phyloP scores from a whole-genome alignment of 2,113 vertebrate species.

The Pyxicephalus adspersus region DNA sequence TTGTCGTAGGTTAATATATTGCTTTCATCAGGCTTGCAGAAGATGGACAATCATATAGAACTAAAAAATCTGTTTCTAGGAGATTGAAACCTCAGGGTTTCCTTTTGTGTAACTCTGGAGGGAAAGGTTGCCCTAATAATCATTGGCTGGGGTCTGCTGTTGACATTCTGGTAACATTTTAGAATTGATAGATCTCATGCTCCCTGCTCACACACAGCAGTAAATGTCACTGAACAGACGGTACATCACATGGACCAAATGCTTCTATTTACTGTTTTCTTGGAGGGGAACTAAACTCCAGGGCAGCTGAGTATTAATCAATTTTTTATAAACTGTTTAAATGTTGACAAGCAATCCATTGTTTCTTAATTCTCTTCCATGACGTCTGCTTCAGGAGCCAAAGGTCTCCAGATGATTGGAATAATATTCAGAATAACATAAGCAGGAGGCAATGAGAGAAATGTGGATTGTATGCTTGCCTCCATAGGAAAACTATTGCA shows the following conservation, averaged over 20 bases:
- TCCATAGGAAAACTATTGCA: too few species aligned
- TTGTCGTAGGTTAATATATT: background rate
- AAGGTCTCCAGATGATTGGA: constrained; percentile 20
- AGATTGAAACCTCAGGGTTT: background rate
- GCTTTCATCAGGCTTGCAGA: background rate
- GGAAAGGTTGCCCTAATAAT: constrained; percentile 28
- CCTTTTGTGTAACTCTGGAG: background rate
- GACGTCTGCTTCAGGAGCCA: constrained; percentile 22
- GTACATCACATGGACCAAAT: constrained; percentile 35
- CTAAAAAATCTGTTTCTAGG: background rate
- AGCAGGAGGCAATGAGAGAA: background rate
- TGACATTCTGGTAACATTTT: constrained; percentile 45
- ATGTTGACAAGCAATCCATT: constrained; percentile 36
- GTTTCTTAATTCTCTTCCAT: constrained; percentile 31
- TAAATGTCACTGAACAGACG: constrained; percentile 44
- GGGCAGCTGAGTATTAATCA: constrained; percentile 23
- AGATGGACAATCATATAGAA: background rate
- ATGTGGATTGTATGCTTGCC: background rate
- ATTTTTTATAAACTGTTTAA: constrained; percentile 31
- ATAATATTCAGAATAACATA: background rate
- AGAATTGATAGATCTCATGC: background rate
- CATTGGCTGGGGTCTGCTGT: background rate
- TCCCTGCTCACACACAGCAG: background rate
- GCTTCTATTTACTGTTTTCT: constrained; percentile 35
- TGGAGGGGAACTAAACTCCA: background rate